Percentiles rank a stretch among this genome's conserved stretches.
Conservation (phyloP, 1,140 invertebrate species). For the Drosophila kikkawai region DNA sequence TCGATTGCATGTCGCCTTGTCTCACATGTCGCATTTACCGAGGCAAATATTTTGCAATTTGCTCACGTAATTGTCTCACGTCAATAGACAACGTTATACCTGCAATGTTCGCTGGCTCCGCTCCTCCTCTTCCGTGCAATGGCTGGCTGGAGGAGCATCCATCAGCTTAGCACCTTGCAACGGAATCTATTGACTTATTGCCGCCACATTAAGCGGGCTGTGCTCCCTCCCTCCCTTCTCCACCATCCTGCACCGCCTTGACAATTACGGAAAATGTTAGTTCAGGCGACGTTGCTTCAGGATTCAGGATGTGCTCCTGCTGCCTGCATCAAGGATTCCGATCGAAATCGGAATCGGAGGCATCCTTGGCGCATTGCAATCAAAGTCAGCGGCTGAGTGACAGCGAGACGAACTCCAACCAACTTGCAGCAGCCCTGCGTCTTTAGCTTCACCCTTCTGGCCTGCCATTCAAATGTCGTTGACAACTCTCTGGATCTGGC, state of each 20-base stretch:
- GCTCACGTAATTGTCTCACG: conserved; percentile 62
- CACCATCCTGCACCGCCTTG: neutral
- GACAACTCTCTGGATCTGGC: conserved; percentile 57
- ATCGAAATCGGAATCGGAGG: conserved; percentile 10
- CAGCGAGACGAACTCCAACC: conserved; percentile 62
- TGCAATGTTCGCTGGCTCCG: conserved; percentile 1
- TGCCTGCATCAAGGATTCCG: conserved; percentile 8
- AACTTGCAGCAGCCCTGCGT: too few species aligned
- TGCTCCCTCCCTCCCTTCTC: too few species aligned
- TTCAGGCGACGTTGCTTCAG: conserved; percentile 46
- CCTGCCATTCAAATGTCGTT: conserved; percentile 67
- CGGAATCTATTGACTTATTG: conserved; percentile 76
- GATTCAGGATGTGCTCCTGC: conserved; percentile 3
- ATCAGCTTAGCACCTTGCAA: conserved; percentile 52
- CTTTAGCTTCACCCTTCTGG: neutral
- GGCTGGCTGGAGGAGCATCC: conserved; percentile 2
- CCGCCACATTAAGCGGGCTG: conserved; percentile 66
- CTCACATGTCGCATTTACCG: conserved; percentile 39
- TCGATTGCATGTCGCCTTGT: conserved; percentile 17
- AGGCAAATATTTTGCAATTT: conserved; percentile 59
- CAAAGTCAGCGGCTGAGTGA: conserved; percentile 74
- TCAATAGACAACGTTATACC: conserved; percentile 49
- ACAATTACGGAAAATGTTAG: conserved; percentile 56
- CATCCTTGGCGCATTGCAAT: conserved; percentile 80
- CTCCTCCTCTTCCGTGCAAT: neutral